Evolutionary conservation across 2,888 invertebrate species (phyloP).

Genomic region (Brachylomia viminalis): DNA sequence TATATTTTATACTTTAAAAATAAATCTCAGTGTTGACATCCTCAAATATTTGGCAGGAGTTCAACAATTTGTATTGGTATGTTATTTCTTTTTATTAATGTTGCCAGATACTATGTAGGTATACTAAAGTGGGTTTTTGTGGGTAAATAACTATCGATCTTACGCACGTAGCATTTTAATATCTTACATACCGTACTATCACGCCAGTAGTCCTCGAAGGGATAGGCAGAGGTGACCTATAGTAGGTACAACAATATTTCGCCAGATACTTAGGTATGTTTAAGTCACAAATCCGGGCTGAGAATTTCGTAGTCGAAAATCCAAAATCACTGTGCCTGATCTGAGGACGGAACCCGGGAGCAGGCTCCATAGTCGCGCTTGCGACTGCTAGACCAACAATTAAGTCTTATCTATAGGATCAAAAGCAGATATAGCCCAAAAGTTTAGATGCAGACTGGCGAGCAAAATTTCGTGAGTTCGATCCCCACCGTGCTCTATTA

Average conservation of each 20-base stretch:
- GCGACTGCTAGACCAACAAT: rapidly evolving
- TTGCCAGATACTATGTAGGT: conserved; percentile 16
- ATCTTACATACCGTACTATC: no score
- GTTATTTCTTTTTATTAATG: background rate
- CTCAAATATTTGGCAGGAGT: conserved; percentile 34
- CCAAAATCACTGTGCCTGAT: background rate
- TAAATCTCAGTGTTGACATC: conserved; percentile 32
- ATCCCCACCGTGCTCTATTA: no score
- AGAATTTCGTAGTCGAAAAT: background rate
- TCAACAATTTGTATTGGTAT: conserved; percentile 30
- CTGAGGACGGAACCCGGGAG: background rate
- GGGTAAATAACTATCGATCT: background rate
- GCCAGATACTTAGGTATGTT: background rate
- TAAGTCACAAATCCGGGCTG: background rate
- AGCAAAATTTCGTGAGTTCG: background rate
- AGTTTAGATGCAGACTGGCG: background rate
- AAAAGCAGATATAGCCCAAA: background rate
- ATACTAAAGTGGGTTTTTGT: background rate
- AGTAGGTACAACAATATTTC: background rate
- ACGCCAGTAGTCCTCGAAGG: no score
- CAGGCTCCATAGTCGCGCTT: background rate
- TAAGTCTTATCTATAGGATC: background rate
- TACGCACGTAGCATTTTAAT: background rate
- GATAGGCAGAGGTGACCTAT: background rate
- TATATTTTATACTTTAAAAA: conserved; percentile 13